phyloP scores from a whole-genome alignment of 2,888 invertebrate genomes.

The Danaus chrysippus region DNA sequence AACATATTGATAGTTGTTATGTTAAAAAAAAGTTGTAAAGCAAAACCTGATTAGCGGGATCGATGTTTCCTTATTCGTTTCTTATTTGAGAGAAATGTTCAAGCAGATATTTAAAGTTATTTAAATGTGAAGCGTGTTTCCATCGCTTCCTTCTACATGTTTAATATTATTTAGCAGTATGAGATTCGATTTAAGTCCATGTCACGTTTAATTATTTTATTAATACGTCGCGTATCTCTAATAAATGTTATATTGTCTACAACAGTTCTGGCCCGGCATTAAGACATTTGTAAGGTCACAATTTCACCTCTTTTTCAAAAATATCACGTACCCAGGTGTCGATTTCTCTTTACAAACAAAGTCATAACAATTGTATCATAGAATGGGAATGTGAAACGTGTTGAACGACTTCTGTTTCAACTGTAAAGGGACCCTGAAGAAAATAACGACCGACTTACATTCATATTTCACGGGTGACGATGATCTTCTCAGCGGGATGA shows the following conservation, averaged over 20 bases:
- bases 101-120: not conserved
- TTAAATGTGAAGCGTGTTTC: not conserved
- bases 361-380: not conserved
- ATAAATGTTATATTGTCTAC: not conserved
- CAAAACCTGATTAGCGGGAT: too few relatives aligned
- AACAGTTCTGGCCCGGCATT: not conserved
- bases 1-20: too few relatives aligned
- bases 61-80: not conserved
- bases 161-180: not conserved
- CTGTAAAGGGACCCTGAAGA: slow-evolving; percentile 9
- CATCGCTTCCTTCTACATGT: not conserved
- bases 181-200: not conserved
- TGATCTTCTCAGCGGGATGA: slow-evolving; percentile 9
- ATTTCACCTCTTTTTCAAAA: not conserved
- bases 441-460: slow-evolving; percentile 27
- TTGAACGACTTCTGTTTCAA: slow-evolving; percentile 2
- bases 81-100: not conserved
- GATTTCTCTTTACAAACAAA: slow-evolving; percentile 6
- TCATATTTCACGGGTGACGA: slow-evolving; percentile 30
- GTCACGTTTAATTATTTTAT: not conserved
- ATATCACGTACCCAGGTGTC: slow-evolving; percentile 3
- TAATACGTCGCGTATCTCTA: not conserved
- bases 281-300: too few relatives aligned
- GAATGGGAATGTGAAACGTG: slow-evolving; percentile 5
- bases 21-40: too few relatives aligned